Evolutionary conservation across 2,113 vertebrate species (phyloP), one percentile per base, ranked within the genome.

Genomic region (Dromiciops gliroides): DNA sequence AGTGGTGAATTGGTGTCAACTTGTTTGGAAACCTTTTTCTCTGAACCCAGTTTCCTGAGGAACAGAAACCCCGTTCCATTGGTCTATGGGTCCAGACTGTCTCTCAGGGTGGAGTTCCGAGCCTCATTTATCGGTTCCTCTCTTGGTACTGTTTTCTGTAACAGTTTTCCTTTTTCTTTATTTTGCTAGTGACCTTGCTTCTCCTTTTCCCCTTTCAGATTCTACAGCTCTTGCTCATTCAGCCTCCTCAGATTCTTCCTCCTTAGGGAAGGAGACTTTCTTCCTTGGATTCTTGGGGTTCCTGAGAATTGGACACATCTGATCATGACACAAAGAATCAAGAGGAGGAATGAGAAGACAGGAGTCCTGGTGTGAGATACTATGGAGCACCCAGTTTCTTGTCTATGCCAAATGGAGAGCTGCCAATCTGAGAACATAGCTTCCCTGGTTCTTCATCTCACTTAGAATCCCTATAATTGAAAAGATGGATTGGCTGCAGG

Each of bases 251-350:
- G 22, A 89, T 47, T 89, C 9, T 37, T 92, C 51, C 8, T 51
- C 51, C 26, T 26, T 16, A 51, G 92, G 19, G 89, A 93, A 83
- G 90, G 90, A 60, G 28, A 90, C 91, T 94, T 91, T 96, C 75
- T 49, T 94, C 51, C 37, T 95, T 56, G 51, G 53, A 67, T 95
- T 94, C 88, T 49, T 96, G 91, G 94, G 60, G 48, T 25, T 8
- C 53, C 50, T 94, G 94, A 37, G 51, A 52, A 93, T 48, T 91
- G n/a, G 60, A 50, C 47, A 50, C 49, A 89, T 60, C 49, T 95
- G 51, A 93, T 9, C 14, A 25, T 90, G 51, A 91, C 47, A 14
- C n/a, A 49, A 48, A 60, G 60, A 90, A 93, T 44, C 28, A 37
- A 47, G 44, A 92, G 12, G 16, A 95, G 37, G 12, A 92, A 19